Base-by-base conservation (phyloP, 2,113 vertebrate genomes). In the Diadophis punctatus region DNA sequence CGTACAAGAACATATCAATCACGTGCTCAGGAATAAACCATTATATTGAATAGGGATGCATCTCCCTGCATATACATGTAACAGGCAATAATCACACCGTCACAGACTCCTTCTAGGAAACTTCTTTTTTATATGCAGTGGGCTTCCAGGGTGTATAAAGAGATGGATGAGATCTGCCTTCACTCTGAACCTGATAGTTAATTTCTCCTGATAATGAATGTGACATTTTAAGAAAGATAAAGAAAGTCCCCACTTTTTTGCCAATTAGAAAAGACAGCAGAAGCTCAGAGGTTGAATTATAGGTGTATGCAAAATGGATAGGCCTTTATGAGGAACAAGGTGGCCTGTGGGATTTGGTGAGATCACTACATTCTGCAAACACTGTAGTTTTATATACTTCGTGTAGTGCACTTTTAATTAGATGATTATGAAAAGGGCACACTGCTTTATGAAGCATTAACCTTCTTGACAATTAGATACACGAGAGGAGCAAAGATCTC, bases 321-420 rank as follows among this genome's bases (percentile, higher is more conserved):
- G 94, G 93, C 92, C 94, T 96, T 97, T 96, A 95, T n/a, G 94
- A 96, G 90, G 93, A 94, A 46, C 43, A 18, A 2, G 68, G 95
- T 93, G 94, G 90, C 95, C 94, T 91, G 27, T 90, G 95, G 95
- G 95, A 95, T 94, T 94, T 86, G 88, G 43, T 80, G 86, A 91
- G 93, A 96, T 95, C 96, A 96, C 96, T 97, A 95, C 96, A 93
- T 63, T 95, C 52, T 95, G 91, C 95, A 95, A 95, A 95, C 97
- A 95, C 93, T 95, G 94, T 94, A 91, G 94, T 95, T 96, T 96
- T 95, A 97, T 95, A 96, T 51, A 95, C 93, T 95, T 94, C 94
- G 93, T 92, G 92, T 95, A 94, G 91, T 93, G 91, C 92, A 60
- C 93, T 96, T 96, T 92, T 96, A 97, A 97, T 96, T 95, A 96